These are phyloP conservation scores for Heteractis magnifica DNA, from an alignment of 92 coral and sea anemone species.

Conservation along the genomic window DNA sequence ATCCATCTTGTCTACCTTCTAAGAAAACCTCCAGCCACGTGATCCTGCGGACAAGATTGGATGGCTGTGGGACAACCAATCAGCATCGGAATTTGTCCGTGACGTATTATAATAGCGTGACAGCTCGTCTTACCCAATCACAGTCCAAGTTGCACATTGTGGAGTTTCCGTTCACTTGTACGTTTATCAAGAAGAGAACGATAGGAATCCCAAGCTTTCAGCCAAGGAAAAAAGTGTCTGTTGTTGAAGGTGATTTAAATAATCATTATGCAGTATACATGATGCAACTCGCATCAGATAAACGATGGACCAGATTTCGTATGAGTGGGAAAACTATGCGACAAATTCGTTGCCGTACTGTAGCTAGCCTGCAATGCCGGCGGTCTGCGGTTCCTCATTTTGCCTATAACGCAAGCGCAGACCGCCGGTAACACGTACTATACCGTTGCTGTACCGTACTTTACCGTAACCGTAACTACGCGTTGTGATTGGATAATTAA, in stretches of 20 bases:
- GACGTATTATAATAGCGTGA: conserved; percentile 64
- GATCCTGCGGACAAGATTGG: conserved; percentile 58
- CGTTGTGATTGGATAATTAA: no score
- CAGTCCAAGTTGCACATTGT: conserved; percentile 50
- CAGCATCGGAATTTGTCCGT: conserved; percentile 42
- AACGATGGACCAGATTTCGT: no score
- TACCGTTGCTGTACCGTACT: no score
- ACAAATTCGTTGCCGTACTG: no score
- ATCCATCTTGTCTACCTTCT: conserved; percentile 51
- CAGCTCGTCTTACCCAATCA: conserved; percentile 58
- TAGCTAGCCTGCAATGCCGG: no score
- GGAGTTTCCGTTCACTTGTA: conserved; percentile 82
- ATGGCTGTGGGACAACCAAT: conserved; percentile 70
- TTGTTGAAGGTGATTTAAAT: conserved; percentile 59
- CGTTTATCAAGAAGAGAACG: conserved; percentile 54
- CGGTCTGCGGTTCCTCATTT: no score
- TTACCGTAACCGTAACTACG: no score
- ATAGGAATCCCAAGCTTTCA: conserved; percentile 84
- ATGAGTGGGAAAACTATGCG: no score
- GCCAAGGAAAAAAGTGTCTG: conserved; percentile 63
- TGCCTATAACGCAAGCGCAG: no score
- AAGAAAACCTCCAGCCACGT: conserved; percentile 43
- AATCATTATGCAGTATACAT: no score
- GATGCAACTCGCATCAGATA: no score
- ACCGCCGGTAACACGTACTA: no score